Evolutionary conservation across 2,113 vertebrate genomes (phyloP).

Genomic region (Herpailurus yagouaroundi): DNA sequence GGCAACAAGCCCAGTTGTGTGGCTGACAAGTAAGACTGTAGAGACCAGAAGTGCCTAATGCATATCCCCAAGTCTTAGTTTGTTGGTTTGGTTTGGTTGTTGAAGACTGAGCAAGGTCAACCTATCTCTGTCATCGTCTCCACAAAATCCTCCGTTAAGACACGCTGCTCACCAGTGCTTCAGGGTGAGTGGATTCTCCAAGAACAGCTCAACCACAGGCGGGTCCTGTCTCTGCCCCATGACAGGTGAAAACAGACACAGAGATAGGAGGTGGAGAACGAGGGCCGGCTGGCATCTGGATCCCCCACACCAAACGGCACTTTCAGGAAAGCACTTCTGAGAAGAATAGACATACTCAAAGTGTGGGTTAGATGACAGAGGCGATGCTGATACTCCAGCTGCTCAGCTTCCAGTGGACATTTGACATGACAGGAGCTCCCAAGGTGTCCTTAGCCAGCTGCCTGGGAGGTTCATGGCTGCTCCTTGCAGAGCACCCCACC

Average conservation of each 20-base stretch:
- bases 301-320: not conserved
- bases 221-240: not conserved
- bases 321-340: not conserved
- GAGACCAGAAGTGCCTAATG: not conserved
- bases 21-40: not conserved
- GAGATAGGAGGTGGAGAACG: not conserved
- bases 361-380: not conserved
- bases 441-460: not conserved
- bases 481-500: not conserved
- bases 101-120: not conserved
- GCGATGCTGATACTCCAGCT: accelerated
- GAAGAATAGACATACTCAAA: not conserved
- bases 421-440: not conserved
- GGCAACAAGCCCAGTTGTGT: accelerated
- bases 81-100: not conserved
- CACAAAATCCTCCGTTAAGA: not conserved
- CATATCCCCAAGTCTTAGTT: not conserved
- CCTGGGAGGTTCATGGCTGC: not conserved
- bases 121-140: not conserved
- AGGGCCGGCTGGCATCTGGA: not conserved
- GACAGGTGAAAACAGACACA: not conserved
- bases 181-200: not conserved
- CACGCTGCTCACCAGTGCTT: accelerated
- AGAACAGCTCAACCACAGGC: not conserved
- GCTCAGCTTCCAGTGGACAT: not conserved